Evolutionary conservation across 2,797 vertebrate species (phyloP).

Genomic region (Neosalanx taihuensis): DNA sequence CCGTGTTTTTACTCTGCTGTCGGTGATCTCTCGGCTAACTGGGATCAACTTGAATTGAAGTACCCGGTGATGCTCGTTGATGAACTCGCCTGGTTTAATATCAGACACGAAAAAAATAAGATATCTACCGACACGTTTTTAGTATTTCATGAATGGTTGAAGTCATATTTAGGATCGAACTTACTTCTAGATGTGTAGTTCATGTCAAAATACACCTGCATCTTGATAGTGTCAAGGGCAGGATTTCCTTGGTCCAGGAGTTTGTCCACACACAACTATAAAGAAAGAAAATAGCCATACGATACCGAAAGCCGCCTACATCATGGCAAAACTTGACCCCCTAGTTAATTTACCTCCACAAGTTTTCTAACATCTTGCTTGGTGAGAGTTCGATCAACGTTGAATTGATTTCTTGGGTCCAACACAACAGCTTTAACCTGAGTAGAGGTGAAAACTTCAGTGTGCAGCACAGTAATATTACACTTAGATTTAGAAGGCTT

Average conservation of each 20-base stretch:
- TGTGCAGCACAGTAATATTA: background rate
- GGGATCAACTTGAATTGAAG: slow-evolving; percentile 71
- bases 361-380: slow-evolving; percentile 79
- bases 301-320: background rate
- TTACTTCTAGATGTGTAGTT: slow-evolving; percentile 86
- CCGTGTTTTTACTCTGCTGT: slow-evolving; percentile 60
- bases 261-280: slow-evolving; percentile 81
- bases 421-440: slow-evolving; percentile 89
- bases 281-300: background rate
- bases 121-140: background rate
- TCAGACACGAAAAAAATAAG: background rate
- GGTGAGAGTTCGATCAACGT: slow-evolving; percentile 72
- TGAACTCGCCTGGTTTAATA: slow-evolving; percentile 75
- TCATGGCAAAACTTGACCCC: background rate
- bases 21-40: slow-evolving; percentile 80
- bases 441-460: background rate
- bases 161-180: slow-evolving; percentile 31
- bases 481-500: too few species aligned
- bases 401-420: slow-evolving; percentile 83
- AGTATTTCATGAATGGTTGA: background rate
- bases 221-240: slow-evolving; percentile 89
- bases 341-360: slow-evolving; percentile 72
- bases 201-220: slow-evolving; percentile 92
- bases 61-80: slow-evolving; percentile 74
- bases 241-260: slow-evolving; percentile 79